Conservation (phyloP, 2,797 vertebrate species). For the Monodelphis domestica region DNA sequence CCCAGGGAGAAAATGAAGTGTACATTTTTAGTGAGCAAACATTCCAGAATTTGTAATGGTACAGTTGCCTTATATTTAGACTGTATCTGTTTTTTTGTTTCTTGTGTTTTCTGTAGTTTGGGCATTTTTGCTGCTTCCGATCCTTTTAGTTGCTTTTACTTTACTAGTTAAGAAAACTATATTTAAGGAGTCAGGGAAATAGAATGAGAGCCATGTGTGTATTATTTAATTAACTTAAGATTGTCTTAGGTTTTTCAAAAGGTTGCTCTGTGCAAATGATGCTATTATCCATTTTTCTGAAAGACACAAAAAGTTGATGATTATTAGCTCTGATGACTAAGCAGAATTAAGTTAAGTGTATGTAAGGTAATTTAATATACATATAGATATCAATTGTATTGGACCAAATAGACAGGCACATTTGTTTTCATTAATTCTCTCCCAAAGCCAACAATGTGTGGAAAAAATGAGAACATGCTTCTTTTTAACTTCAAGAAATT, state of each 20-base stretch:
- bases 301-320: background rate
- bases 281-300: background rate
- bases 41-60: background rate
- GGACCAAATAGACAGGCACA: background rate
- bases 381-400: background rate
- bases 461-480: background rate
- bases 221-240: slow-evolving; percentile 24
- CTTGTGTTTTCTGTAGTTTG: background rate
- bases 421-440: background rate
- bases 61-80: slow-evolving; percentile 13
- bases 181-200: slow-evolving; percentile 56
- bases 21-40: background rate
- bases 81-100: background rate
- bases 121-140: slow-evolving; percentile 21
- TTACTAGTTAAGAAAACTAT: slow-evolving; percentile 50
- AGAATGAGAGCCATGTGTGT: background rate
- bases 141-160: slow-evolving; percentile 55
- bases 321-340: background rate
- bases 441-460: background rate
- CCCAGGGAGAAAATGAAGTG: background rate
- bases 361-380: background rate
- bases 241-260: background rate
- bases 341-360: background rate
- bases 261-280: background rate
- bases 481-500: background rate